A percentile compares a stretch with the other conserved stretches of the same genome.
These are phyloP conservation scores for Austrolebias charrua DNA, from an alignment of 2,797 vertebrate species.

Conservation along the genomic window DNA sequence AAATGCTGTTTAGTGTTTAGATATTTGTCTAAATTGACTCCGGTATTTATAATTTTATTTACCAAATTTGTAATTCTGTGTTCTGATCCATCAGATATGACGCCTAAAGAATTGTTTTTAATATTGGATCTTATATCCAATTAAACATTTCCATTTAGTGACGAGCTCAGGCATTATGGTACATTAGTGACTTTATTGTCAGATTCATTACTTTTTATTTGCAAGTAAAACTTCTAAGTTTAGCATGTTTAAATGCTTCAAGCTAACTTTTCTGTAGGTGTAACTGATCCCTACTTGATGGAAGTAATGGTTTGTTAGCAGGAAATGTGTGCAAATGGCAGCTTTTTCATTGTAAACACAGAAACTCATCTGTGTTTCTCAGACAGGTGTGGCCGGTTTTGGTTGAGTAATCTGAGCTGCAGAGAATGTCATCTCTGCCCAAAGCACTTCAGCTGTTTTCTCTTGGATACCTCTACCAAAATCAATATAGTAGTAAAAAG, in stretches of 20 bases:
- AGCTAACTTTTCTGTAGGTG: constrained; percentile 17
- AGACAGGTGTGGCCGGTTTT: constrained; percentile 54
- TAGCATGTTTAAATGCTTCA: background rate
- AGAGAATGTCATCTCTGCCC: constrained; percentile 18
- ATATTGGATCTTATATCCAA: no score
- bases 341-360: constrained; percentile 9
- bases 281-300: background rate
- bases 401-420: constrained; percentile 45
- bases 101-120: no score
- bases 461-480: constrained; percentile 4
- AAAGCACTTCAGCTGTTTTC: constrained; percentile 16
- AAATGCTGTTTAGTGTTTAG: constrained; percentile 36
- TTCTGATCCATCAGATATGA: no score
- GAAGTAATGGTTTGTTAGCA: background rate
- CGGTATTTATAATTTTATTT: background rate
- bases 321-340: background rate
- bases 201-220: background rate
- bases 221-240: constrained; percentile 9
- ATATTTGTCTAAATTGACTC: constrained; percentile 21
- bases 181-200: background rate
- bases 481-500: background rate
- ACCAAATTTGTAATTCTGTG: background rate
- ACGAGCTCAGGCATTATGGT: background rate
- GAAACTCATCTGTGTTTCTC: background rate
- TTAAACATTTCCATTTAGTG: background rate